Conservation (phyloP, 2,113 vertebrate genomes). For the Dicrurus megarhynchus region DNA sequence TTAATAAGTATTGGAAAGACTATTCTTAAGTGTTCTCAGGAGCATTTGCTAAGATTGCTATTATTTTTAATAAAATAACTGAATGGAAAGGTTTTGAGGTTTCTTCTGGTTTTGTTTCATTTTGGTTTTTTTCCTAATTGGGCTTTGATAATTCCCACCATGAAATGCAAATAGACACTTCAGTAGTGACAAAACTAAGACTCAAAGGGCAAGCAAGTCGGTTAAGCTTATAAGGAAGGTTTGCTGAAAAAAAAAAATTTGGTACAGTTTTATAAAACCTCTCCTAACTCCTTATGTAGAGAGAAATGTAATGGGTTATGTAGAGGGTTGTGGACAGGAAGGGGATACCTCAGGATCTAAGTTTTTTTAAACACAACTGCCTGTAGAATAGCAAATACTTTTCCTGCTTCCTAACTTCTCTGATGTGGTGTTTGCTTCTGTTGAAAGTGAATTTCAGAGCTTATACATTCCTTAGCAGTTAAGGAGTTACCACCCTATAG, state of each 20-base stretch:
- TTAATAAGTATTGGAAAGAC: neutral
- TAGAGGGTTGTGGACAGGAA: neutral
- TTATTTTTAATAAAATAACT: neutral
- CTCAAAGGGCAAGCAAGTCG: neutral
- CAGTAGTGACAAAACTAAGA: neutral
- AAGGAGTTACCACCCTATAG: neutral
- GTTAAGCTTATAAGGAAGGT: neutral
- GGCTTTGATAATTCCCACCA: neutral
- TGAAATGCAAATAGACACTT: neutral
- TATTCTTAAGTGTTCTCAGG: neutral
- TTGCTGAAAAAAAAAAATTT: no score
- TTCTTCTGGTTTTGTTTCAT: neutral
- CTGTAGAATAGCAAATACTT: neutral
- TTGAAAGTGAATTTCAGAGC: neutral
- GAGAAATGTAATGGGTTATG: no score
- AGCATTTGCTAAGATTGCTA: neutral
- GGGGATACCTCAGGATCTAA: neutral
- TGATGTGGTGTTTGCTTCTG: neutral
- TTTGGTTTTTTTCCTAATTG: neutral
- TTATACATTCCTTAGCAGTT: neutral
- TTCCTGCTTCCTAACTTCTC: neutral
- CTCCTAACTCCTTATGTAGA: neutral
- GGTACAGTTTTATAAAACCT: neutral
- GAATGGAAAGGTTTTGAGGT: accelerated
- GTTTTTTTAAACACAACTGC: neutral